Evolutionary conservation across 2,797 vertebrate species (phyloP).

Genomic region (Pelobates cultripes): DNA sequence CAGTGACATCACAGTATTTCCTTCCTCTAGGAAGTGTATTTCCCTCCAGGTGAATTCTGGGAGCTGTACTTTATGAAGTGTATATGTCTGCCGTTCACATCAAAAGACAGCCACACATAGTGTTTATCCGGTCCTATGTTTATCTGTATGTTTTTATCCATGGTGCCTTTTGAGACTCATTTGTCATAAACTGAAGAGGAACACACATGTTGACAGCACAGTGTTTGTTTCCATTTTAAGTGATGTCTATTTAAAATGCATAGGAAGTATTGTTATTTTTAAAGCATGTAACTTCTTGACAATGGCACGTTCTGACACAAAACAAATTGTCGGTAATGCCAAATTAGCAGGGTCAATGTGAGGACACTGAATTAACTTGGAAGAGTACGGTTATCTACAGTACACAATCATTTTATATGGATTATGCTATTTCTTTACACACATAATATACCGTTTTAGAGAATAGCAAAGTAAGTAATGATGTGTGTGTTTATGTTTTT

Average conservation of each 20-base stretch:
- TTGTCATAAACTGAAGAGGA: slow-evolving; percentile 2
- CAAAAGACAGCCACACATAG: background rate
- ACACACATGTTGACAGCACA: background rate
- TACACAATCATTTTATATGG: too few relatives aligned
- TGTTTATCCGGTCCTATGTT: slow-evolving; percentile 37
- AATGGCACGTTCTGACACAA: too few relatives aligned
- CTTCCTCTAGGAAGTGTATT: slow-evolving; percentile 40
- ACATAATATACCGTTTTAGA: too few relatives aligned
- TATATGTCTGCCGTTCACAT: background rate
- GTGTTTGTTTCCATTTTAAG: slow-evolving; percentile 27
- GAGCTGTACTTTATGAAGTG: background rate
- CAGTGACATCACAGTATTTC: slow-evolving; percentile 48
- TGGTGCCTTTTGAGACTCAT: background rate
- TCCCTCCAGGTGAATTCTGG: slow-evolving; percentile 43
- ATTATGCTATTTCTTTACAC: too few relatives aligned
- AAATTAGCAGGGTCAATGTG: background rate
- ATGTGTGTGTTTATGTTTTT: too few relatives aligned
- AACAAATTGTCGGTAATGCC: too few relatives aligned
- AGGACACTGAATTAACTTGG: background rate
- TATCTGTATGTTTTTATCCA: slow-evolving; percentile 25
- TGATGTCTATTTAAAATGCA: background rate
- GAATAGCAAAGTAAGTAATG: too few relatives aligned
- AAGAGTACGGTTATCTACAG: too few relatives aligned
- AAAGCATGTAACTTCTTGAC: background rate
- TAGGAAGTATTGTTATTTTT: background rate